Evolutionary conservation across 2,113 vertebrate species (phyloP).

Genomic region (Epinephelus fuscoguttatus): DNA sequence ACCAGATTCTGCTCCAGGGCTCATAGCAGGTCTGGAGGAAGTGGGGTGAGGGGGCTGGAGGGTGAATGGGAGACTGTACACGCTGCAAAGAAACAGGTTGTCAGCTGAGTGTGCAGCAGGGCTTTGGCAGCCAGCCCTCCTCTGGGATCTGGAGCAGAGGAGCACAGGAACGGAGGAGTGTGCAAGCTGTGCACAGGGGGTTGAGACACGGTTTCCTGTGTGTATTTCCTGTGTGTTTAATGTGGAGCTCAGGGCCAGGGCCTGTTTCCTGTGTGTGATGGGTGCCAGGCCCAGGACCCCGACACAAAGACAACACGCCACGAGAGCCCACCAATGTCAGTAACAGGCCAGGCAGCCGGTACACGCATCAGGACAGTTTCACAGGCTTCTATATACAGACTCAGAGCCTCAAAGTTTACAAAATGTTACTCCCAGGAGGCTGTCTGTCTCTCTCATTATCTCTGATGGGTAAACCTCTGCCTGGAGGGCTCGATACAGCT

Average conservation of each 20-base stretch:
- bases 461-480: slow-evolving; percentile 30
- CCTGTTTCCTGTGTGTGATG: slow-evolving; percentile 85
- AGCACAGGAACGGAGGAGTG: slow-evolving; percentile 65
- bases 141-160: slow-evolving; percentile 56
- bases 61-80: slow-evolving; percentile 33
- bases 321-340: slow-evolving; percentile 42
- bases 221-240: slow-evolving; percentile 82
- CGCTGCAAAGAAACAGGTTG: slow-evolving; percentile 56
- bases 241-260: slow-evolving; percentile 74
- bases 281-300: slow-evolving; percentile 76
- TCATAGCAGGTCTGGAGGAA: slow-evolving; percentile 15
- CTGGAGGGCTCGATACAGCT: slow-evolving; percentile 9
- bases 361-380: slow-evolving; percentile 62
- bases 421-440: slow-evolving; percentile 33
- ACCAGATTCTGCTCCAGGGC: slow-evolving; percentile 1
- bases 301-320: slow-evolving; percentile 58
- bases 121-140: slow-evolving; percentile 46
- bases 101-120: slow-evolving; percentile 68
- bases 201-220: slow-evolving; percentile 78
- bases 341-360: slow-evolving; percentile 59
- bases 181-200: slow-evolving; percentile 48
- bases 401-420: slow-evolving; percentile 57
- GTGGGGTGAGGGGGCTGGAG: slow-evolving; percentile 13
- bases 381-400: slow-evolving; percentile 60
- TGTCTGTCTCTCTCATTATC: slow-evolving; percentile 26